Evolutionary conservation across 2,888 invertebrate species (phyloP), one percentile per base, ranked within the genome.

Genomic region (Conomelus anceps): DNA sequence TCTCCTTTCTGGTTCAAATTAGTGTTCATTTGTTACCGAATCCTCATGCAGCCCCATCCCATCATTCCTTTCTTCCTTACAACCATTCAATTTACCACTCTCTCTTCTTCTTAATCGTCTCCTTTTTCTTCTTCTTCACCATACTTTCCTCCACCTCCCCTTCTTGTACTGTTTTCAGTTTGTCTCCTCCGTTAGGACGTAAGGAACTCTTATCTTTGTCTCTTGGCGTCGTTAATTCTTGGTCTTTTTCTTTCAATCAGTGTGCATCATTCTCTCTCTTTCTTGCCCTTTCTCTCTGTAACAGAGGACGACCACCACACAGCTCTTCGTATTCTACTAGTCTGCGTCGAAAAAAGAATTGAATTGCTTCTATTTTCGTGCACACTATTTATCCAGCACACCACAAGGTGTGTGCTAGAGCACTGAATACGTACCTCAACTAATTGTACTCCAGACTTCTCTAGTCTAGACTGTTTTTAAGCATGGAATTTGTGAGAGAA

Each of bases 241-340:
- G n/a, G n/a, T n/a, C n/a, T n/a, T n/a, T n/a, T n/a, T n/a, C n/a
- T n/a, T n/a, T n/a, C n/a, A n/a, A n/a, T n/a, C n/a, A n/a, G n/a
- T n/a, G n/a, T n/a, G n/a, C n/a, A n/a, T n/a, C n/a, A n/a, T n/a
- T 91, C 90, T 89, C 89, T 86, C 87, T 87, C 90, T 84, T 90
- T 88, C 88, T 90, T 90, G 89, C 89, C 17, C 34, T 34, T 34
- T 17, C 17, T 34, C 34, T 34, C n/a, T n/a, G n/a, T n/a, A n/a
- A n/a, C n/a, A n/a, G n/a, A n/a, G n/a, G n/a, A n/a, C n/a, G n/a
- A n/a, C n/a, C n/a, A n/a, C n/a, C n/a, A n/a, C n/a, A n/a, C n/a
- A n/a, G n/a, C n/a, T 34, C 34, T 34, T 34, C 34, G 11, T 34
- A 11, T 90, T 90, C 90, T 90, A n/a, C n/a, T n/a, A n/a, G n/a